Conservation (phyloP, 2,888 invertebrate genomes). For the Polydrusus cervinus region DNA sequence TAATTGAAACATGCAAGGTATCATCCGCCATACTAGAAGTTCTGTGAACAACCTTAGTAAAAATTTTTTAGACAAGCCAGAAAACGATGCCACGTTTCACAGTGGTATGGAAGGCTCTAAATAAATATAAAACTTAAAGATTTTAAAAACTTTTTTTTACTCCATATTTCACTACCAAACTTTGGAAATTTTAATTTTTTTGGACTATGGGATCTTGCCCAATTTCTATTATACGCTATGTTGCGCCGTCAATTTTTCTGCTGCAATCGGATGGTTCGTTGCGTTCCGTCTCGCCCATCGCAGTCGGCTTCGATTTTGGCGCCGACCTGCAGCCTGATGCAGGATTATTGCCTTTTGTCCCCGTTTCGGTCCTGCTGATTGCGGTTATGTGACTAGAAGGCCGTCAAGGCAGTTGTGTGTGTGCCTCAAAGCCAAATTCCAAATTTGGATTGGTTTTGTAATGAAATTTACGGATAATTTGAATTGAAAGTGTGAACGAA, state of each 20-base stretch:
- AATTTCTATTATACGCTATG: background rate
- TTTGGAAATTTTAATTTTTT: too few relatives aligned
- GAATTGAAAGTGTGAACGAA: background rate
- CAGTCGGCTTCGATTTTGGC: constrained; percentile 38
- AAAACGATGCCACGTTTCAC: too few relatives aligned
- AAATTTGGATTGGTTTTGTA: constrained; percentile 1
- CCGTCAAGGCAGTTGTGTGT: constrained; percentile 14
- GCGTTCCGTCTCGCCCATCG: constrained; percentile 37
- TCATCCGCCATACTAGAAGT: too few relatives aligned
- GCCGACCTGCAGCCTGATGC: constrained; percentile 37
- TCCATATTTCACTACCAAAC: too few relatives aligned
- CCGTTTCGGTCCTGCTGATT: constrained; percentile 31
- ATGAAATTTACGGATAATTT: background rate
- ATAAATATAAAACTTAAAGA: too few relatives aligned
- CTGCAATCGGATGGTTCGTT: constrained; percentile 37
- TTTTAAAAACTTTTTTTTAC: too few relatives aligned
- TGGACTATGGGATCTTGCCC: background rate
- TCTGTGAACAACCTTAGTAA: too few relatives aligned
- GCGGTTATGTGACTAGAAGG: constrained; percentile 41
- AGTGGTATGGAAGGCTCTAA: too few relatives aligned
- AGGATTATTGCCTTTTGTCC: constrained; percentile 34
- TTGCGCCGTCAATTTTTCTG: constrained; percentile 21
- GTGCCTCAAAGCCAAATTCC: background rate
- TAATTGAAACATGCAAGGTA: too few relatives aligned
- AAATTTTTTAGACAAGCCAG: too few relatives aligned